Conservation (phyloP, 2,113 vertebrate species). For the Tiliqua scincoides region DNA sequence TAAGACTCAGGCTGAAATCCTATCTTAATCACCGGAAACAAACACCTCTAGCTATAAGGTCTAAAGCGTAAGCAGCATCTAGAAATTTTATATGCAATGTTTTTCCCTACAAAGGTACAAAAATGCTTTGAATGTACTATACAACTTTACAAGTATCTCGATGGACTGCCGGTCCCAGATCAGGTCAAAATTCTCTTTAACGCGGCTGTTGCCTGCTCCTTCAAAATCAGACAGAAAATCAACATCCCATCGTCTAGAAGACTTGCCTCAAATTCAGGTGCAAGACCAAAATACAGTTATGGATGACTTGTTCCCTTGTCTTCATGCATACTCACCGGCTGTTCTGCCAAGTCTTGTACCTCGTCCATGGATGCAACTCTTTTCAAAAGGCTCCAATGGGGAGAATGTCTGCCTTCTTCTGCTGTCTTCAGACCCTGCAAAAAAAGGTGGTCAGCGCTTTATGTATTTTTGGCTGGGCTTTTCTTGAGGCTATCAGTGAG, state of each 20-base stretch:
- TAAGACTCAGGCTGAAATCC: too few species aligned
- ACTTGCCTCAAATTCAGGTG: neutral
- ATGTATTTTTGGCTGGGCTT: constrained; percentile 66
- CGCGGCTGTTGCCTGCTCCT: neutral
- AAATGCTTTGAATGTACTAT: neutral
- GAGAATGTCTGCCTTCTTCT: constrained; percentile 49
- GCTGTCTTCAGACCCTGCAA: constrained; percentile 77
- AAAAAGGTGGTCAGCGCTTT: constrained; percentile 73
- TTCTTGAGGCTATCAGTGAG: constrained; percentile 78
- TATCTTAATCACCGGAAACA: too few species aligned
- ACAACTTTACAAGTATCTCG: neutral
- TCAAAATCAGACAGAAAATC: constrained; percentile 2
- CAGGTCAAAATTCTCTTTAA: neutral
- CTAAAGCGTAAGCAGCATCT: neutral
- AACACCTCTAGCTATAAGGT: neutral
- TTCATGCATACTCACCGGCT: constrained; percentile 76
- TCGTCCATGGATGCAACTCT: constrained; percentile 78
- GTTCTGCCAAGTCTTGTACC: constrained; percentile 77
- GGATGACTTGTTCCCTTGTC: constrained; percentile 29
- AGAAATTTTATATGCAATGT: neutral
- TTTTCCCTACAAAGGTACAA: neutral
- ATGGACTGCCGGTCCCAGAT: neutral
- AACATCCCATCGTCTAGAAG: constrained; percentile 36
- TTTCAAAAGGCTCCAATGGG: constrained; percentile 41
- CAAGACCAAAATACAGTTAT: neutral